Evolutionary conservation across 2,888 invertebrate genomes (phyloP).

Genomic region (Hanleya hanleyi): DNA sequence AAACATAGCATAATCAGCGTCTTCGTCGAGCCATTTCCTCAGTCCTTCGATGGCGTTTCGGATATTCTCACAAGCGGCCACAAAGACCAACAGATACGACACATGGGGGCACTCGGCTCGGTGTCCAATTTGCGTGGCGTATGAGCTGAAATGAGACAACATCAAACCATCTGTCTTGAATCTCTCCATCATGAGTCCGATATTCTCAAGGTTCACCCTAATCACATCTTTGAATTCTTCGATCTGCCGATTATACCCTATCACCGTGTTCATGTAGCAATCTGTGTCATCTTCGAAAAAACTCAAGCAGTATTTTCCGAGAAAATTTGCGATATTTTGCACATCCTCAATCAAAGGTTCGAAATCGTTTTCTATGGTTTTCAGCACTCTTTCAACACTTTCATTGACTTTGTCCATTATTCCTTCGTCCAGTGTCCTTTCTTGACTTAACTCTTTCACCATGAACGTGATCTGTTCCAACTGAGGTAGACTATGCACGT

Average conservation of each 20-base stretch:
- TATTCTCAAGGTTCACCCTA: slow-evolving; percentile 48
- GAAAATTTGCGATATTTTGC: slow-evolving; percentile 37
- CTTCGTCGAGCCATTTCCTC: slow-evolving; percentile 60
- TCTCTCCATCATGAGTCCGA: slow-evolving; percentile 54
- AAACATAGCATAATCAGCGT: slow-evolving; percentile 56
- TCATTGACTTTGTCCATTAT: not conserved
- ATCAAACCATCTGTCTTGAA: slow-evolving; percentile 56
- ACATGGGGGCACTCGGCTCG: slow-evolving; percentile 52
- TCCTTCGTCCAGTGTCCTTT: not conserved
- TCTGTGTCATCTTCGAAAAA: slow-evolving; percentile 52
- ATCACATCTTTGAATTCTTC: slow-evolving; percentile 52
- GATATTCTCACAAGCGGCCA: slow-evolving; percentile 60
- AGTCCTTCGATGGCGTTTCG: slow-evolving; percentile 50
- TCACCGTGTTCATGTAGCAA: slow-evolving; percentile 57
- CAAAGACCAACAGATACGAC: slow-evolving; percentile 58
- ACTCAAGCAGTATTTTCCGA: slow-evolving; percentile 59
- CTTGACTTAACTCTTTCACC: not conserved
- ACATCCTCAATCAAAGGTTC: slow-evolving; percentile 25
- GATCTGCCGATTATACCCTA: slow-evolving; percentile 60
- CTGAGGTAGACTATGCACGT: slow-evolving; percentile 44
- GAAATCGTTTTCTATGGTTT: not conserved
- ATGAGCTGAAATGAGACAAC: slow-evolving; percentile 51
- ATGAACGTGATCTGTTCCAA: slow-evolving; percentile 40
- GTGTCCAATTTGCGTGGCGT: slow-evolving; percentile 53
- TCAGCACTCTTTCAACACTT: not conserved